Base-by-base conservation (phyloP, 2,888 invertebrate species). In the Cataglyphis altisquamis region DNA sequence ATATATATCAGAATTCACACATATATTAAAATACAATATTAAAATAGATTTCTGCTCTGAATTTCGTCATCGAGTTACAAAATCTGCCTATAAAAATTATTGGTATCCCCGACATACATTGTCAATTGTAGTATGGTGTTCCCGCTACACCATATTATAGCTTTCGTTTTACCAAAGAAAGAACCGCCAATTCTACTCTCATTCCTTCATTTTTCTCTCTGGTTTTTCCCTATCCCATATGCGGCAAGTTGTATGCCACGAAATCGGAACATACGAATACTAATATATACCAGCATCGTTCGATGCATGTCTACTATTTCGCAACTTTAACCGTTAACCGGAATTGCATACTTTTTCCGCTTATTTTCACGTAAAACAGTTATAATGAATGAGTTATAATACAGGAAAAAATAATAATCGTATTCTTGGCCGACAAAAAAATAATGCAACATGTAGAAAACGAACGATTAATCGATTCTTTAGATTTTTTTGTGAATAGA, bases 181-280 rank as follows among this genome's bases (percentile, higher is more conserved):
- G 18, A 64, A 66, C 36, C 3, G n/a, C 12, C 29, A 15, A 74
- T 63, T 64, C 64, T 36, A 75, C 48, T 48, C 48, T 75, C 66
- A 64, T 36, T 75, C n/a, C 48, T 75, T 75, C n/a, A 74, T 75
- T 75, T 75, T 52, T 2, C 12, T 75, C 36, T 75, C 36, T n/a
- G 52, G 36, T 75, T 75, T 75, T 75, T 18, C 36, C 10, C 10
- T 3, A 25, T 75, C 18, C 75, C 21, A 64, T 75, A 75, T 64
- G 12, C 25, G 12, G 48, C 6, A 64, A 75, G 75, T 75, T 64
- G 48, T 64, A 32, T 64, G n/a, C 15, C 32, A 64, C 18, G 48
- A 75, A 66, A 75, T 75, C 8, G 18, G 48, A 52, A 64, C 75
- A 48, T 48, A 25, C 15, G 15, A 36, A 64, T 64, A 63, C 15